phyloP scores from a whole-genome alignment of 2,113 vertebrate species.

The Amazona guildingii region DNA sequence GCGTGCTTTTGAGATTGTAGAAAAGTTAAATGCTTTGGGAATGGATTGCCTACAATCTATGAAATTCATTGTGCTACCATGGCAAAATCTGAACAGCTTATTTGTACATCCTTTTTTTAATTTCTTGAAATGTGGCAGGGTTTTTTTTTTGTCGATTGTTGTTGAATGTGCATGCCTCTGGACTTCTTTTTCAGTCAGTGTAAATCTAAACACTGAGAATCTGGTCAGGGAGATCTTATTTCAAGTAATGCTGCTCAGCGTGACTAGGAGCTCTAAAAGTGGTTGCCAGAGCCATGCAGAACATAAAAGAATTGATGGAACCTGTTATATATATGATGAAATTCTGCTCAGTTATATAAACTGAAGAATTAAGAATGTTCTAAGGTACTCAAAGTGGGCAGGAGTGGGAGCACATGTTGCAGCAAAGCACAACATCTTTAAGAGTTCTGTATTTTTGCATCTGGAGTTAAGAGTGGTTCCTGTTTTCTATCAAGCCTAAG shows the following conservation, averaged over 20 bases:
- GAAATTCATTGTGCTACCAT: not conserved
- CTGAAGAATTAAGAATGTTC: not conserved
- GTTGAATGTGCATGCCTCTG: not conserved
- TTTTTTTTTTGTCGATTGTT: too few species aligned
- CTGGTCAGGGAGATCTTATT: not conserved
- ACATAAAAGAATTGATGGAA: not conserved
- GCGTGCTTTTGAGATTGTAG: not conserved
- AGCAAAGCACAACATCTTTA: not conserved
- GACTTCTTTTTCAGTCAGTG: not conserved
- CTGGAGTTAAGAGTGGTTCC: not conserved
- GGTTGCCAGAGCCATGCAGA: not conserved
- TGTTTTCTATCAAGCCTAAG: not conserved
- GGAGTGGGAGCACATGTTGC: conserved; percentile 9
- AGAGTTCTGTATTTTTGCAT: not conserved
- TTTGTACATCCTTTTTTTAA: not conserved
- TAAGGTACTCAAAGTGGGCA: not conserved
- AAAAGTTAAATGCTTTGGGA: not conserved
- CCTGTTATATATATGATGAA: not conserved
- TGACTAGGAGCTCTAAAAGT: not conserved
- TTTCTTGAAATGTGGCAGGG: not conserved
- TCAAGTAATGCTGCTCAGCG: not conserved
- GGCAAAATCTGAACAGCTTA: not conserved
- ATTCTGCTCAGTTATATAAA: not conserved
- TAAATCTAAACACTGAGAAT: not conserved
- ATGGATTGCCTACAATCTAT: not conserved